phyloP scores from a whole-genome alignment of 2,888 invertebrate genomes.

The Acanthococcus lagerstroemiae region DNA sequence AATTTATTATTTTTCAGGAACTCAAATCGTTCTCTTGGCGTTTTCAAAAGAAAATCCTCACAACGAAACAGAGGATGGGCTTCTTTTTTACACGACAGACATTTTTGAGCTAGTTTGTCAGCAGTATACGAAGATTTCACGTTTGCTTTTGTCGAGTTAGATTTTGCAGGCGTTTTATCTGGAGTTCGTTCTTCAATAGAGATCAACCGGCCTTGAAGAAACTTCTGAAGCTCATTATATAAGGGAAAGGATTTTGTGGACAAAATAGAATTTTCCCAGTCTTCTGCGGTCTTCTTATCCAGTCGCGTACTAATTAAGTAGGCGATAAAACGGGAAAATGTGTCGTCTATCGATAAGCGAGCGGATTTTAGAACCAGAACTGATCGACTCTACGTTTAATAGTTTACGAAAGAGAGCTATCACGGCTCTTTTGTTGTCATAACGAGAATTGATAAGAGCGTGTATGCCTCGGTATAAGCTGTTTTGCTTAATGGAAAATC shows the following conservation, averaged over 20 bases:
- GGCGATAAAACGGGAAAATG: not conserved
- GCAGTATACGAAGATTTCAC: not conserved
- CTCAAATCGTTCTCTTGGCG: not conserved
- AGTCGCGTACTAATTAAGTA: not conserved
- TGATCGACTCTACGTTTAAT: not conserved
- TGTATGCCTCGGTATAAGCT: not conserved
- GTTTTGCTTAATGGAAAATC: not conserved
- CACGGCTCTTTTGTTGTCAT: not conserved
- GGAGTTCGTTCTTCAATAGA: not conserved
- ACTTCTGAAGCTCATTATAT: not conserved
- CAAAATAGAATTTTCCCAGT: slow-evolving; percentile 3
- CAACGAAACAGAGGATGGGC: not conserved
- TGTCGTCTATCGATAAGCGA: not conserved
- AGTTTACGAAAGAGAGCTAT: not conserved
- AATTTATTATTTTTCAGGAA: not conserved
- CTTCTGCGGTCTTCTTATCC: not conserved
- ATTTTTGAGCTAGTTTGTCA: not conserved
- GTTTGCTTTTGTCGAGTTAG: not conserved
- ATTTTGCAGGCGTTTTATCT: not conserved
- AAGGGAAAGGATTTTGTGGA: not conserved
- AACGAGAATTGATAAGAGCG: not conserved
- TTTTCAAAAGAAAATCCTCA: not conserved
- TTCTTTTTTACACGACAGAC: not conserved
- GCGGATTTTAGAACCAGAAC: not conserved
- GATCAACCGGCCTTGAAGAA: not conserved